Base-by-base conservation (phyloP, 1,140 invertebrate species). In the Agrilus planipennis region DNA sequence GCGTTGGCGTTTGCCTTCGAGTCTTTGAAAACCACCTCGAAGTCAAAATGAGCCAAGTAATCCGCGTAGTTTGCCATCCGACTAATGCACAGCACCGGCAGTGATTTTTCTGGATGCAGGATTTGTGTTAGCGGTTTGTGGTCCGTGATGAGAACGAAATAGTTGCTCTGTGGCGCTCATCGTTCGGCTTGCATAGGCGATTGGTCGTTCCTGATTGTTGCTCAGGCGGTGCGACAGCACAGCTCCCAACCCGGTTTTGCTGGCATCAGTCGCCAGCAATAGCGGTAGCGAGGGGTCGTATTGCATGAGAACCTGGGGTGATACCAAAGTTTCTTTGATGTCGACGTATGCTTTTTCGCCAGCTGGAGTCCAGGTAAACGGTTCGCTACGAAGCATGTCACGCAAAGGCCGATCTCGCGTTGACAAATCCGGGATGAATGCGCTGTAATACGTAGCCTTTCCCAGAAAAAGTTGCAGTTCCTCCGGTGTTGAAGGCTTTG, bases 61-160 rank as follows among this genome's bases (percentile, higher is more conserved):
- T 55, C 51, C 3, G 47, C 47, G 25, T 53, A 55, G 34, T 55
- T 55, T 42, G 29, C 29, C 29, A 31, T 31, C 6, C 29, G 29
- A 31, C 29, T 35, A 15, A 35, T 35, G 34, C 34, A 35, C 4
- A 35, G 19, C 20, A 35, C 34, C 4, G 34, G 34, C 4, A 35
- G 19, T 18, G 34, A 35, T 19, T 50, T 50, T 16, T 23, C 23
- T n/a, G 37, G 21, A 39, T 39, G 50, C 4, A 54, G 18, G 9
- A 65, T 56, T 25, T 48, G 35, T 15, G 55, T 43, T 12, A 71
- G 41, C 4, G 37, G 37, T 15, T 39, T 39, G 15, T 23, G 16
- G 20, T 35, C 34, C 11, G 34, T 35, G 15, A 31, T 10, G 29
- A 6, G 29, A 10, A 31, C n/a, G 15, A 31, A 31, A 12, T 12